Percentiles rank a stretch among this genome's conserved stretches.
Evolutionary conservation across 1,140 invertebrate genomes (phyloP).

Genomic region (Teleopsis dalmanni): DNA sequence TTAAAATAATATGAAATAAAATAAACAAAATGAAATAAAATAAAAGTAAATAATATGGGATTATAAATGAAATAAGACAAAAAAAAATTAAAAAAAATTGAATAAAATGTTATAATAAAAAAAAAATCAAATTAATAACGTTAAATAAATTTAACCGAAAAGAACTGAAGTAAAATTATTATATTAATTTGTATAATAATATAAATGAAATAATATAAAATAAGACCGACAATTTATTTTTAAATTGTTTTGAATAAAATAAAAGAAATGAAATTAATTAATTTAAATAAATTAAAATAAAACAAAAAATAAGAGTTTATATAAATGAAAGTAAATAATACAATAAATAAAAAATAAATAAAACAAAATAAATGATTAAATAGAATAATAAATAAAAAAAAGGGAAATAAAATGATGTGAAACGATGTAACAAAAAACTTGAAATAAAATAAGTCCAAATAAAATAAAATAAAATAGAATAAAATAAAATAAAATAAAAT

Average conservation of each 20-base stretch:
- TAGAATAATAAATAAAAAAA: neutral
- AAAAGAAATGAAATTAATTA: neutral
- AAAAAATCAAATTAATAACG: neutral
- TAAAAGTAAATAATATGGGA: neutral
- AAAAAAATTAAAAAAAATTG: neutral
- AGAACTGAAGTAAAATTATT: too few species aligned
- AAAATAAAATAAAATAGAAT: neutral
- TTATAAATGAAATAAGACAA: neutral
- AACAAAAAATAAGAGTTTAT: neutral
- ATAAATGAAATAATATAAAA: too few species aligned
- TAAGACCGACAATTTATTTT: too few species aligned
- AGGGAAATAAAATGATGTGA: neutral
- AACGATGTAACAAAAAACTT: neutral
- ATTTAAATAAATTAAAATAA: neutral
- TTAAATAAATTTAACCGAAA: neutral
- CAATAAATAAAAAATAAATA: neutral
- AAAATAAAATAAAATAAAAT: neutral
- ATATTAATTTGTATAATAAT: too few species aligned
- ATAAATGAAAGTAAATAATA: too few species aligned
- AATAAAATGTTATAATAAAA: neutral
- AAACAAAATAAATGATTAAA: neutral
- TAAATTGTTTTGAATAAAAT: too few species aligned
- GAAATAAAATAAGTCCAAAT: neutral
- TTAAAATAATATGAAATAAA: neutral
- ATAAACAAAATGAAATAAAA: neutral